Percentiles rank a stretch among this genome's conserved stretches.
phyloP scores from a whole-genome alignment of 2,113 vertebrate species.

The Malurus elegans region DNA sequence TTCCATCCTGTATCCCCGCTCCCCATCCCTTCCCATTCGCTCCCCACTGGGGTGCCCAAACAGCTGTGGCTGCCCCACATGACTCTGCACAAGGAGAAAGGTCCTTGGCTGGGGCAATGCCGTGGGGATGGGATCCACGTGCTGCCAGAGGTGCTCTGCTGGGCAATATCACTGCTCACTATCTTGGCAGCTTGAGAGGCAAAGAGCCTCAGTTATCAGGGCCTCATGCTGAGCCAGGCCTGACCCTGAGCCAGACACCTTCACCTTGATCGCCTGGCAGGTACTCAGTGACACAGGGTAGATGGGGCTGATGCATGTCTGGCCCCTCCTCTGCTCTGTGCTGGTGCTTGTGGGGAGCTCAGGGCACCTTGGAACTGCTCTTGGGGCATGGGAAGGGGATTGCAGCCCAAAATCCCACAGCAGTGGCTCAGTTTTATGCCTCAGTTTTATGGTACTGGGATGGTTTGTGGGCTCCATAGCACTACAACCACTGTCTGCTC shows the following conservation, averaged over 20 bases:
- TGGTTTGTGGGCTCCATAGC: not conserved
- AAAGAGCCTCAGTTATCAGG: not conserved
- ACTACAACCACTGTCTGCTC: not conserved
- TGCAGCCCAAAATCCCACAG: not conserved
- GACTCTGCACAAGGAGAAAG: not conserved
- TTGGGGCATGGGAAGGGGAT: not conserved
- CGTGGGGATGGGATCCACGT: fast-evolving
- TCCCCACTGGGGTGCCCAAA: fast-evolving
- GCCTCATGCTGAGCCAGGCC: not conserved
- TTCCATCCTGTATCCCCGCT: not conserved
- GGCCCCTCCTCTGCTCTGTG: fast-evolving
- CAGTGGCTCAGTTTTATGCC: not conserved
- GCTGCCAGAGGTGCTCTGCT: not conserved
- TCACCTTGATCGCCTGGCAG: not conserved
- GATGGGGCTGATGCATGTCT: not conserved
- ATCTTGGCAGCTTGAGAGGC: not conserved
- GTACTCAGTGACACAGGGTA: not conserved
- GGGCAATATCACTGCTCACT: not conserved
- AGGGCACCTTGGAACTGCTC: not conserved
- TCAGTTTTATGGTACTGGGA: fast-evolving
- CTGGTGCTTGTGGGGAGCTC: not conserved
- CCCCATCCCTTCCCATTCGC: not conserved
- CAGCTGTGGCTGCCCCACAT: fast-evolving
- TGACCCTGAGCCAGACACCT: not conserved
- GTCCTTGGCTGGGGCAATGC: not conserved